Base-by-base conservation (phyloP, 2,888 invertebrate species). In the Harpagoxenus sublaevis region DNA sequence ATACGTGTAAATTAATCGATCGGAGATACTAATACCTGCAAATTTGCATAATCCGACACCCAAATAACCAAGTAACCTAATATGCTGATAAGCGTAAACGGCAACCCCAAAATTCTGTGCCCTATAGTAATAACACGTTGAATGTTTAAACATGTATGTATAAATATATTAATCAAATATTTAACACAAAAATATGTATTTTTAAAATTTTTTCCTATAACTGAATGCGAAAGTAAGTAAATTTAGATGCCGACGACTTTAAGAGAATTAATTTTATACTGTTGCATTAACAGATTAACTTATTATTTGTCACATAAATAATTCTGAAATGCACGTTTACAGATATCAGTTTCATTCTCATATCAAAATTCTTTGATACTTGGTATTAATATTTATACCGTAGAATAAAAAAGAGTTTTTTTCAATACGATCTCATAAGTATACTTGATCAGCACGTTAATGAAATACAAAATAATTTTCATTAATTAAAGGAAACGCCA, bases 1-100 rank as follows among this genome's bases (percentile, higher is more conserved):
- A 81, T 81, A 81, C 71, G 79, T 81, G 79, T 81, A 81, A 81
- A 81, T 81, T 81, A 81, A 81, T 81, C 79, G 79, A 81, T 81
- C 48, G 79, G 18, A 73, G 57, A 60, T 73, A 81, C 73, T 81
- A 73, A 81, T 81, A 81, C 79, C 57, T 60, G 73, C 45, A 81
- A 81, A 81, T 81, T 81, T 81, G 57, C 79, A 81, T 81, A 81
- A 81, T 81, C 73, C 79, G 60, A 81, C 73, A 81, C 23, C 60
- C 79, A 81, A 81, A 81, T 81, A 81, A 81, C 60, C 79, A 73
- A 73, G 79, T 81, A 81, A 81, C 79, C 79, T 81, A 81, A 81
- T 81, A 81, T 81, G 73, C 73, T 81, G 79, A 81, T 81, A 81
- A 78, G 78, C 70, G n/a, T 78, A 70, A 73, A 48, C 73, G 71